phyloP scores from a whole-genome alignment of 2,113 vertebrate species.

The Ptychochromis oligacanthus region DNA sequence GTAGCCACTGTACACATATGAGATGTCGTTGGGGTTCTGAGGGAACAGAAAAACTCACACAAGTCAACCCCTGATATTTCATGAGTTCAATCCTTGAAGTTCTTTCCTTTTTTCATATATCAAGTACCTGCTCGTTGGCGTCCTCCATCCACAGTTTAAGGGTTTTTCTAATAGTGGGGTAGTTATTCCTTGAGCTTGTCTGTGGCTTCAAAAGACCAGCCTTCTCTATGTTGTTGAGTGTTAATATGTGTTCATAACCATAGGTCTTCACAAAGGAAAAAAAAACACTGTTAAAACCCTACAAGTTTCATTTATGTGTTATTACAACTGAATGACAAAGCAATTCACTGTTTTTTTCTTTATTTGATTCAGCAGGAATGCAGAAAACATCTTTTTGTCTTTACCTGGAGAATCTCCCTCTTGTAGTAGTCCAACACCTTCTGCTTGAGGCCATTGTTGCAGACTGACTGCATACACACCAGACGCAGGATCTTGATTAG shows the following conservation, averaged over 20 bases:
- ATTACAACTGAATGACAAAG: neutral
- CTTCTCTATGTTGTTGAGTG: slow-evolving; percentile 94
- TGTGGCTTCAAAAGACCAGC: slow-evolving; percentile 90
- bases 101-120: neutral
- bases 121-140: slow-evolving; percentile 90
- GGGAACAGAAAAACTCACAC: neutral
- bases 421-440: slow-evolving; percentile 96
- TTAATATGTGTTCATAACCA: slow-evolving; percentile 93
- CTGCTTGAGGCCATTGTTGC: slow-evolving; percentile 95
- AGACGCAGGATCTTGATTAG: slow-evolving; percentile 93
- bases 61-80: neutral
- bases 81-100: neutral
- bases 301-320: neutral
- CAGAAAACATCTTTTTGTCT: neutral
- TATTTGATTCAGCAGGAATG: neutral
- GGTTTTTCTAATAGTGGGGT: slow-evolving; percentile 95
- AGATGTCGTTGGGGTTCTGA: slow-evolving; percentile 97
- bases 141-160: slow-evolving; percentile 98
- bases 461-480: slow-evolving; percentile 94
- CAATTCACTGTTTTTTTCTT: neutral
- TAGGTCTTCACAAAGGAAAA: slow-evolving; percentile 84
- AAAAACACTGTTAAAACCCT: neutral
- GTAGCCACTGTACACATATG: slow-evolving; percentile 96
- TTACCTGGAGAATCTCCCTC: slow-evolving; percentile 94
- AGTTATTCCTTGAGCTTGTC: slow-evolving; percentile 88